phyloP scores from a whole-genome alignment of 2,113 vertebrate genomes.

The Platysteira castanea region DNA sequence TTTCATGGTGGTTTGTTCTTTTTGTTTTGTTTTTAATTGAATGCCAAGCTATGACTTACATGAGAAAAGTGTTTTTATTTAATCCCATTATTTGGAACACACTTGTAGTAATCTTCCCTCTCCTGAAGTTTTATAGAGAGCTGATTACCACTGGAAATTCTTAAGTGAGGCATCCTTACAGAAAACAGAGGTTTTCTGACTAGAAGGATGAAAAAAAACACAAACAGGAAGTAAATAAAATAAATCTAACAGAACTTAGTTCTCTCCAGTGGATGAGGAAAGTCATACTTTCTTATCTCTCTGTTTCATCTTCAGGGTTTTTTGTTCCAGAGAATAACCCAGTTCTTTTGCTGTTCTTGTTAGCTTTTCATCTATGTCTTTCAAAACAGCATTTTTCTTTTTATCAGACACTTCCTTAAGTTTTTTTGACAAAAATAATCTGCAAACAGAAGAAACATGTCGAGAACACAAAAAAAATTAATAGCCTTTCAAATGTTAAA shows the following conservation, averaged over 20 bases:
- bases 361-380: slow-evolving; percentile 81
- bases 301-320: slow-evolving; percentile 86
- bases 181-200: too few relatives aligned
- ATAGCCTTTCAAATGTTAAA: not conserved
- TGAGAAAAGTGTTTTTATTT: not conserved
- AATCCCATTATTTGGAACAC: not conserved
- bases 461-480: not conserved
- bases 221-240: not conserved
- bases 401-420: slow-evolving; percentile 79
- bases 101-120: not conserved
- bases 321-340: slow-evolving; percentile 86
- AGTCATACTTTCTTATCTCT: slow-evolving; percentile 89
- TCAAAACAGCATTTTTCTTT: slow-evolving; percentile 72
- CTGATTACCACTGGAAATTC: not conserved
- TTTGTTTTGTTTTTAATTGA: not conserved
- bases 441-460: slow-evolving; percentile 63
- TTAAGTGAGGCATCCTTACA: not conserved
- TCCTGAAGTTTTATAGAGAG: not conserved
- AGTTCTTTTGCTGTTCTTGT: slow-evolving; percentile 78
- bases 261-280: not conserved
- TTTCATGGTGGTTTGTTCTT: not conserved
- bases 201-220: not conserved
- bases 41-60: not conserved
- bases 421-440: slow-evolving; percentile 82
- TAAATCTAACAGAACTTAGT: slow-evolving; percentile 6